Evolutionary conservation across 2,888 invertebrate species (phyloP), one percentile per base, ranked within the genome.

Genomic region (Hofmannophila pseudospretella): DNA sequence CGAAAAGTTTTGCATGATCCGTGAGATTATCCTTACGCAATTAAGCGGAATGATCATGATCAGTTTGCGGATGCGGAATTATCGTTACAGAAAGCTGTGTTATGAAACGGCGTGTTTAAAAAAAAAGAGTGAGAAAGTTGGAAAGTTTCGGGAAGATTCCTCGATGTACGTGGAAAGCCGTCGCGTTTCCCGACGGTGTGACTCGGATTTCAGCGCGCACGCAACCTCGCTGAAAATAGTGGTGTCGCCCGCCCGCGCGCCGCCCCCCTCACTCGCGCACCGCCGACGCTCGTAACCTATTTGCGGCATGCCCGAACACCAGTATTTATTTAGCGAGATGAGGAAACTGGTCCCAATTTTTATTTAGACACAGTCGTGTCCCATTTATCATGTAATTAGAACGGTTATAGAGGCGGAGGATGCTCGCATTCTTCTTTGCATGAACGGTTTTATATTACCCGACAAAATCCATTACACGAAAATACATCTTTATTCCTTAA

Each of bases 141-240:
- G 16, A 16, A 16, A 16, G 16, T 16, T 16, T 4, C 16, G n/a
- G n/a, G n/a, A n/a, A n/a, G n/a, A n/a, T n/a, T n/a, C 16, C 3
- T 16, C 46, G 49, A 49, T 44, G 34, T 42, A 38, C 34, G 36
- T 27, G 32, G 20, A 25, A 19, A 41, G 20, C 28, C 31, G 25
- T 49, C 46, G 55, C 58, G 63, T 47, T 58, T 59, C 55, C 42
- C 65, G 45, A 51, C 62, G 56, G 46, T 61, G 63, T 81, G 81
- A 76, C 82, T 86, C 85, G 78, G 69, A 77, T 86, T 86, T 74
- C 86, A 84, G 63, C 63, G 70, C 61, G 60, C 62, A 68, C 66
- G 69, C 73, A 82, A 66, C 80, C 81, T 80, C 79, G 77, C 86
- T 85, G 81, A 84, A 86, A 84, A 86, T 84, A 84, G 84, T 80